A percentile compares a stretch with the other conserved stretches of the same genome.
phyloP scores from a whole-genome alignment of 53 echinoderm and acorn worm genomes.

The Pentamera pediparva region DNA sequence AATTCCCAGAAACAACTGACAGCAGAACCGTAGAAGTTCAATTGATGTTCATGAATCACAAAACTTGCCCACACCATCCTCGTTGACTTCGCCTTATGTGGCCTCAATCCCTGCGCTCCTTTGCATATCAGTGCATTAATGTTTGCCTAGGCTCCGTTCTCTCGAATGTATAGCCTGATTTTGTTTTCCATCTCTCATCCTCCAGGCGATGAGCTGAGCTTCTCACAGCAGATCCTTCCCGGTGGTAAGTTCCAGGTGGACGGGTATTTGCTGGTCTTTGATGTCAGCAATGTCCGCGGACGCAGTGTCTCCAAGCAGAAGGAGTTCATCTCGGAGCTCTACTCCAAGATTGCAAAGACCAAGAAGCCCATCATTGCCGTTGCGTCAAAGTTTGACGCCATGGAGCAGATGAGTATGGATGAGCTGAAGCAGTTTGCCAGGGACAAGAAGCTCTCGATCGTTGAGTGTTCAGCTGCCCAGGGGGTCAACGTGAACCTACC shows the following conservation, averaged over 20 bases:
- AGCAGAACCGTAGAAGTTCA: background rate
- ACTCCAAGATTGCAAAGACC: conserved; percentile 42
- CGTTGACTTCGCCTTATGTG: too few species aligned
- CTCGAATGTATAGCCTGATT: too few species aligned
- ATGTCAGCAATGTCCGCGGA: conserved; percentile 45
- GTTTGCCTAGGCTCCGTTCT: too few species aligned
- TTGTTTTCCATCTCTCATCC: too few species aligned
- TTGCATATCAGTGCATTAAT: too few species aligned
- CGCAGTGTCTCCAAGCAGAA: conserved; percentile 45
- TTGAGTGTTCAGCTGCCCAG: conserved; percentile 76
- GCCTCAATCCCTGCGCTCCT: too few species aligned
- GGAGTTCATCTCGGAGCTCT: conserved; percentile 52
- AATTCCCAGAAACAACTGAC: background rate
- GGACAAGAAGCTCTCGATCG: conserved; percentile 33
- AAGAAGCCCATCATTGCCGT: conserved; percentile 71
- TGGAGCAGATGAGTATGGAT: conserved; percentile 36
- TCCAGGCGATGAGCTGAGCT: conserved; percentile 75
- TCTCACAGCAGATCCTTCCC: conserved; percentile 48
- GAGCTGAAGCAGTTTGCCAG: conserved; percentile 26
- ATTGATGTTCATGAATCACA: background rate
- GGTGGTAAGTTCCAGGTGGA: conserved; percentile 81
- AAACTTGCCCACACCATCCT: too few species aligned
- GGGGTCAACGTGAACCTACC: conserved; percentile 80
- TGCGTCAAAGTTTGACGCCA: conserved; percentile 82
- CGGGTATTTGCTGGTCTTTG: conserved; percentile 73